Percentiles rank a stretch among this genome's conserved stretches.
These are phyloP conservation scores for Sycophaga agraensis DNA, from an alignment of 1,140 invertebrate genomes.

Conservation along the genomic window DNA sequence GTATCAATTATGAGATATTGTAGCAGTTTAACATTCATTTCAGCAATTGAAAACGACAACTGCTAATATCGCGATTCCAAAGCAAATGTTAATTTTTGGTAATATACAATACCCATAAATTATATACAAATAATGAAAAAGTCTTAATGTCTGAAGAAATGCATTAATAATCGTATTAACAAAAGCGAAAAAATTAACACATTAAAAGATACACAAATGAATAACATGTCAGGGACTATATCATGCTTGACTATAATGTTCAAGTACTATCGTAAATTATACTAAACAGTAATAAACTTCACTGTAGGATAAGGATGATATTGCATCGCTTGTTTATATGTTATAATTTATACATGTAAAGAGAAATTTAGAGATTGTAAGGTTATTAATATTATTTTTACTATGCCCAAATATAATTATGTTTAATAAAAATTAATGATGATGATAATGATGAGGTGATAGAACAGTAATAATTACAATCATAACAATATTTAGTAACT, in stretches of 20 bases:
- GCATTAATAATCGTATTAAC: constrained; percentile 27
- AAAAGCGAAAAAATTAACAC: constrained; percentile 27
- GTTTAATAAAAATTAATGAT: neutral
- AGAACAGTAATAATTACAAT: neutral
- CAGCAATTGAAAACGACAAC: neutral
- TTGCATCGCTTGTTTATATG: constrained; percentile 44
- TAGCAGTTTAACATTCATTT: constrained; percentile 8
- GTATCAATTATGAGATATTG: constrained; percentile 24
- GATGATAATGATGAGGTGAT: neutral
- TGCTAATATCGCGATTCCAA: too few species aligned
- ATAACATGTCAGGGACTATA: constrained; percentile 45
- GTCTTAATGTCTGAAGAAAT: neutral
- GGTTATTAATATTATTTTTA: constrained; percentile 26
- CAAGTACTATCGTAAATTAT: constrained; percentile 35
- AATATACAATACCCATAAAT: constrained; percentile 14
- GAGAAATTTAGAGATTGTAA: constrained; percentile 31
- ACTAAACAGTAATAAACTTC: constrained; percentile 8
- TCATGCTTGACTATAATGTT: constrained; percentile 40
- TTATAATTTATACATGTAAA: constrained; percentile 42
- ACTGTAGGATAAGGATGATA: constrained; percentile 15
- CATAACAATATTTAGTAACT: constrained; percentile 17
- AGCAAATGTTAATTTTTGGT: too few species aligned
- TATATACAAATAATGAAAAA: neutral
- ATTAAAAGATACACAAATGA: constrained; percentile 27
- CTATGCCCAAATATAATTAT: constrained; percentile 31